Evolutionary conservation across 2,888 invertebrate genomes (phyloP).

Genomic region (Myopa testacea): DNA sequence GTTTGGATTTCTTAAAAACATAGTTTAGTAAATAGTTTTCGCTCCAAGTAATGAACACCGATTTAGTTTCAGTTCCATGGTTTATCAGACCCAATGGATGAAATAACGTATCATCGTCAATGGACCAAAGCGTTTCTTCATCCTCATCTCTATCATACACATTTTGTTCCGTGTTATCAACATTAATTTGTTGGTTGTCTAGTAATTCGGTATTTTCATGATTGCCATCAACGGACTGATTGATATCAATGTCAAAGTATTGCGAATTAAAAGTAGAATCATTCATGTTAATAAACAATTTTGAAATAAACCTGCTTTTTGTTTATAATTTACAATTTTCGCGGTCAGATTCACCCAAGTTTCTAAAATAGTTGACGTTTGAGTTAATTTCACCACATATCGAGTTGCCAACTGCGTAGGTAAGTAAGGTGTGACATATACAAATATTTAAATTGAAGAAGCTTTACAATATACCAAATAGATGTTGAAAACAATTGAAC

Average conservation of each 20-base stretch:
- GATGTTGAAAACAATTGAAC: too few species aligned
- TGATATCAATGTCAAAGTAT: conserved; percentile 23
- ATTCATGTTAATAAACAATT: conserved; percentile 22
- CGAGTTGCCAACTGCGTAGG: neutral
- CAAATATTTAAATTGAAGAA: too few species aligned
- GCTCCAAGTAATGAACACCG: conserved; percentile 65
- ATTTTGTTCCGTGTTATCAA: conserved; percentile 27
- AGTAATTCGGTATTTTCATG: neutral
- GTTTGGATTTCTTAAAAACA: conserved; percentile 60
- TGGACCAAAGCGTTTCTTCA: conserved; percentile 55
- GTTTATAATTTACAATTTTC: conserved; percentile 1
- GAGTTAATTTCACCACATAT: conserved; percentile 6
- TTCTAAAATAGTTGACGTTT: conserved; percentile 1
- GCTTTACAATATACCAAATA: neutral
- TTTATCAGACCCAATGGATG: conserved; percentile 60
- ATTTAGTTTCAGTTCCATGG: conserved; percentile 58
- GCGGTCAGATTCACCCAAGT: neutral
- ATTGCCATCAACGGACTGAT: neutral
- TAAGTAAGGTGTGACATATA: too few species aligned
- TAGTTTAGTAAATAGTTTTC: conserved; percentile 62
- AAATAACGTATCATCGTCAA: conserved; percentile 62
- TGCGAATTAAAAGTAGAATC: conserved; percentile 33
- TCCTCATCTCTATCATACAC: conserved; percentile 28
- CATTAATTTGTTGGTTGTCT: conserved; percentile 27
- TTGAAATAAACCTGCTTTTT: neutral